Conservation (phyloP, 2,888 invertebrate genomes). For the Campoplex capitator region DNA sequence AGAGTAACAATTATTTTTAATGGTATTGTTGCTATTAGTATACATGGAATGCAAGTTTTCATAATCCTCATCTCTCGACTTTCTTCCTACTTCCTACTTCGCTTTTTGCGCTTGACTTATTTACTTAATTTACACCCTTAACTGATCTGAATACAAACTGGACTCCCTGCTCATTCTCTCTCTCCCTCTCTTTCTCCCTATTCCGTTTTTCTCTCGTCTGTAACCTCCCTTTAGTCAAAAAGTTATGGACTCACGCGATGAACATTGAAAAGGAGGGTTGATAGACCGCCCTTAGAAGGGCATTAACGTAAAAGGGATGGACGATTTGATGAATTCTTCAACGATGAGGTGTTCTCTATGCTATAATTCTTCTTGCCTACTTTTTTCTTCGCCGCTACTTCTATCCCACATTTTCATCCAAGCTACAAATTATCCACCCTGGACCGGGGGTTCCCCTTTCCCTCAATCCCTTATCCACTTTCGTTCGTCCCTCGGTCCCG, state of each 20-base stretch:
- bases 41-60: background rate
- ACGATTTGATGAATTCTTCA: constrained; percentile 57
- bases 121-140: background rate
- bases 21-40: constrained; percentile 5
- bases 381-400: constrained; percentile 22
- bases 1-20: constrained; percentile 15
- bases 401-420: constrained; percentile 6
- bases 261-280: constrained; percentile 62
- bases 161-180: background rate
- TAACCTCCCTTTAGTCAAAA: constrained; percentile 22
- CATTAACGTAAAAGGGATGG: constrained; percentile 51
- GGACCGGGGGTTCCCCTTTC: constrained; percentile 27
- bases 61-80: background rate
- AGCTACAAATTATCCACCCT: constrained; percentile 61
- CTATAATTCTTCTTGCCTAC: constrained; percentile 24
- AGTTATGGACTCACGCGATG: constrained; percentile 47
- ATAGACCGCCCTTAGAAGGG: constrained; percentile 50
- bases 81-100: background rate
- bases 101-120: background rate
- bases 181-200: background rate
- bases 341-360: constrained; percentile 30
- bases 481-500: constrained; percentile 20
- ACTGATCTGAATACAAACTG: background rate
- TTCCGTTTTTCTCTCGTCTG: constrained; percentile 4
- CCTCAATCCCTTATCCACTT: background rate